Evolutionary conservation across 2,113 vertebrate genomes (phyloP).

Genomic region (Prunella himalayana): DNA sequence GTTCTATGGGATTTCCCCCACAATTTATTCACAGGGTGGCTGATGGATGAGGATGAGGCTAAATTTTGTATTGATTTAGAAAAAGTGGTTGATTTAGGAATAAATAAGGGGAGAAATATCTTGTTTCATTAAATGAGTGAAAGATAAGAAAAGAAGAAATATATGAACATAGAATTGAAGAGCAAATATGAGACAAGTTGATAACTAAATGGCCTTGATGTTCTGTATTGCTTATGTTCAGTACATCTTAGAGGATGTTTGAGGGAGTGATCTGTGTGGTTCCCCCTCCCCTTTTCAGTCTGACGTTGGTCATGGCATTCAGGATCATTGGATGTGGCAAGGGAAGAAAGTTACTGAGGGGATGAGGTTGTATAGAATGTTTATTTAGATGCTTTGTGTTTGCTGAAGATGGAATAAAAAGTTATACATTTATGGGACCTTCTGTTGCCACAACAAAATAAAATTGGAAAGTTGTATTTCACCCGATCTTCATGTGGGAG

Average conservation of each 20-base stretch:
- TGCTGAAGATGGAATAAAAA: background rate
- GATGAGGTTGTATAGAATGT: background rate
- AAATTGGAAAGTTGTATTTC: background rate
- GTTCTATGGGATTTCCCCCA: background rate
- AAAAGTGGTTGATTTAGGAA: background rate
- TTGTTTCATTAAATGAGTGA: background rate
- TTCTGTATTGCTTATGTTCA: background rate
- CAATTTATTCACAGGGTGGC: background rate
- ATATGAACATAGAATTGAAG: background rate
- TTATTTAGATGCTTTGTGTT: background rate
- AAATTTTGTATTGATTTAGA: background rate
- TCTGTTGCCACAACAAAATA: background rate
- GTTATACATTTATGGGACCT: background rate
- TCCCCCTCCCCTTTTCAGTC: background rate
- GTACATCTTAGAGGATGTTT: background rate
- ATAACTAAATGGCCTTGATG: background rate
- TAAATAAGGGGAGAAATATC: background rate
- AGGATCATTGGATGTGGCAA: background rate
- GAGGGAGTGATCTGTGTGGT: background rate
- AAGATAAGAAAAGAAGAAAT: background rate
- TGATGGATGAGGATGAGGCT: background rate
- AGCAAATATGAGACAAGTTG: background rate
- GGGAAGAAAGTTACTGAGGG: background rate
- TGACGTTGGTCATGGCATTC: background rate
- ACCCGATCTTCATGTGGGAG: fast-evolving